Evolutionary conservation across 1,140 invertebrate genomes (phyloP).

Genomic region (Megalopta genalis): DNA sequence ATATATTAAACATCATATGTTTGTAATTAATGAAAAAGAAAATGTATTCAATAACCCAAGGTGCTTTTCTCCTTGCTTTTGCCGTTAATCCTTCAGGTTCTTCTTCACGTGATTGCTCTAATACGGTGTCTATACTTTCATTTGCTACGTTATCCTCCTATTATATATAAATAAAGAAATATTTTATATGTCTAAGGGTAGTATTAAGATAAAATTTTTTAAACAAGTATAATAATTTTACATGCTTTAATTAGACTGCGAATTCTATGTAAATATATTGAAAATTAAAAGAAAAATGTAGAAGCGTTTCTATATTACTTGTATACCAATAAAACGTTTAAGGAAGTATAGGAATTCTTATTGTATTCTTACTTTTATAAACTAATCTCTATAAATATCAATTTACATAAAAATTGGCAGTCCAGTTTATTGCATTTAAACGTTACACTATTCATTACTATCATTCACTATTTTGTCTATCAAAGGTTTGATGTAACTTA

Average conservation of each 20-base stretch:
- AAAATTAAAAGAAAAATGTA: too few relatives aligned
- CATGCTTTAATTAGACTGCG: too few relatives aligned
- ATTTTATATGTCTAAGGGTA: neutral
- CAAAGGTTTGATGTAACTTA: neutral
- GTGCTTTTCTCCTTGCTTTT: slow-evolving; percentile 73
- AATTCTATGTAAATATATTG: too few relatives aligned
- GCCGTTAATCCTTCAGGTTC: slow-evolving; percentile 65
- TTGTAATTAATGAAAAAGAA: neutral
- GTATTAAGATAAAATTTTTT: neutral
- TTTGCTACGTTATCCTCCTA: slow-evolving; percentile 75
- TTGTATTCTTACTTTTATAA: neutral
- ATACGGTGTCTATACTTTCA: slow-evolving; percentile 66
- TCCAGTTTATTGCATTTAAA: neutral
- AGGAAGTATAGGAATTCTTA: neutral
- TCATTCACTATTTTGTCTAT: neutral
- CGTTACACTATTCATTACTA: neutral
- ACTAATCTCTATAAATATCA: neutral
- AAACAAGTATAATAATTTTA: neutral
- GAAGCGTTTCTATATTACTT: too few relatives aligned
- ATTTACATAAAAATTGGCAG: neutral
- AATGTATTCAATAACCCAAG: slow-evolving; percentile 70
- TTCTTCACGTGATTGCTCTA: slow-evolving; percentile 68
- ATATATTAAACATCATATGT: neutral
- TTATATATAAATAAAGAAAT: slow-evolving; percentile 25
- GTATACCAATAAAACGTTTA: too few relatives aligned